Evolutionary conservation across 1,140 invertebrate species (phyloP).

Genomic region (Drosophila equinoxialis): DNA sequence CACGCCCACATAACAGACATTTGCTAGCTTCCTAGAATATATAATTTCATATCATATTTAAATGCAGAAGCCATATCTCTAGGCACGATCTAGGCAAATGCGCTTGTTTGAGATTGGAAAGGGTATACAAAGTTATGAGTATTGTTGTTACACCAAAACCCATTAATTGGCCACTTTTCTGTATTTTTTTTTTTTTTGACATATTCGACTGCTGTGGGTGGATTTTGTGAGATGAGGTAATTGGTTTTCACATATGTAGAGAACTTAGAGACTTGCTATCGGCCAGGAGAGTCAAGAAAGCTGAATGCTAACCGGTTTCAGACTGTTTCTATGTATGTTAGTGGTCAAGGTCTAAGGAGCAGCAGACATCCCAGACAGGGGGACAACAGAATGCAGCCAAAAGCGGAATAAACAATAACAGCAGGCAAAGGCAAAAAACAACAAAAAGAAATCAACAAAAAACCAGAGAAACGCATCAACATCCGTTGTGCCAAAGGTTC

Average conservation of each 20-base stretch:
- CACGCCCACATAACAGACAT: conserved; percentile 32
- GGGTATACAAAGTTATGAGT: conserved; percentile 31
- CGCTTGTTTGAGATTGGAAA: conserved; percentile 41
- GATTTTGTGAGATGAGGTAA: conserved; percentile 58
- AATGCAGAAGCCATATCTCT: conserved; percentile 48
- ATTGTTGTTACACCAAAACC: conserved; percentile 39
- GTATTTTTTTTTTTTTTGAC: too few species aligned
- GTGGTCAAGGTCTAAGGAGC: conserved; percentile 83
- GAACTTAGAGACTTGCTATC: background rate
- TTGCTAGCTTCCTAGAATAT: conserved; percentile 23
- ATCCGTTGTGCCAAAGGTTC: background rate
- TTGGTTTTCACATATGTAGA: conserved; percentile 45
- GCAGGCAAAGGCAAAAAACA: conserved; percentile 38
- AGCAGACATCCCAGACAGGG: conserved; percentile 51
- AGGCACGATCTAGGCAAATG: conserved; percentile 49
- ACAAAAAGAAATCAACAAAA: conserved; percentile 39
- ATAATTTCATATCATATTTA: conserved; percentile 62
- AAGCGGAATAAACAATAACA: conserved; percentile 69
- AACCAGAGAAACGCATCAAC: background rate
- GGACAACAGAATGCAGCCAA: conserved; percentile 51
- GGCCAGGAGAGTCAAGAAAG: conserved; percentile 36
- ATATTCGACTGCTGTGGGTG: conserved; percentile 41
- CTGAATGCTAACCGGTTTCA: conserved; percentile 54
- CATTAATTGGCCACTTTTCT: conserved; percentile 59
- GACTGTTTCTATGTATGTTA: conserved; percentile 79